A percentile compares a stretch with the other conserved stretches of the same genome.
Evolutionary conservation across 2,888 invertebrate species (phyloP).

Genomic region (Phrixothrix hirtus): DNA sequence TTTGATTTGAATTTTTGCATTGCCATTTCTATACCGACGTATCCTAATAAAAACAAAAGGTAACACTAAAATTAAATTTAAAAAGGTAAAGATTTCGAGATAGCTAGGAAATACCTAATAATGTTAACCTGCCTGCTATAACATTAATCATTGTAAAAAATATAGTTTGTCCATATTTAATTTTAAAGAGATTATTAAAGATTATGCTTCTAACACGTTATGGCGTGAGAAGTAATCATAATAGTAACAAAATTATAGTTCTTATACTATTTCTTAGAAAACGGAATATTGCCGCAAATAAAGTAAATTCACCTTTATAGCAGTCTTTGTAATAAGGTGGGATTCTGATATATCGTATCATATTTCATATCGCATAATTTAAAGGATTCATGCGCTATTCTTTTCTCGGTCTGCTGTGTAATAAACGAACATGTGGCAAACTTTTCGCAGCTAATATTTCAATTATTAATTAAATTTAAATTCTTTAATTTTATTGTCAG

Average conservation of each 20-base stretch:
- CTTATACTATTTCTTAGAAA: not conserved
- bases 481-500: too few relatives aligned
- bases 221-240: conserved; percentile 15
- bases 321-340: too few relatives aligned
- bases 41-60: conserved; percentile 34
- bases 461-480: too few relatives aligned
- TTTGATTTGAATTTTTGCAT: conserved; percentile 39
- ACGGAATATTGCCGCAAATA: not conserved
- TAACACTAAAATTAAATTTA: conserved; percentile 39
- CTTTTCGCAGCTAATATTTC: too few relatives aligned
- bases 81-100: conserved; percentile 36
- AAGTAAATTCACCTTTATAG: not conserved
- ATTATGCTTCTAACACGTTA: not conserved
- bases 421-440: too few relatives aligned
- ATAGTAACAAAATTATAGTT: not conserved
- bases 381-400: too few relatives aligned
- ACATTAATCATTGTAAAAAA: conserved; percentile 5
- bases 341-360: too few relatives aligned
- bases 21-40: conserved; percentile 36
- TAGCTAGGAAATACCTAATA: conserved; percentile 32
- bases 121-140: conserved; percentile 1
- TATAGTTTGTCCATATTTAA: not conserved
- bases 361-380: too few relatives aligned
- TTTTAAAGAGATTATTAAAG: not conserved
- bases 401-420: too few relatives aligned